phyloP scores from a whole-genome alignment of 2,888 invertebrate species.

The Pheosia gnoma region DNA sequence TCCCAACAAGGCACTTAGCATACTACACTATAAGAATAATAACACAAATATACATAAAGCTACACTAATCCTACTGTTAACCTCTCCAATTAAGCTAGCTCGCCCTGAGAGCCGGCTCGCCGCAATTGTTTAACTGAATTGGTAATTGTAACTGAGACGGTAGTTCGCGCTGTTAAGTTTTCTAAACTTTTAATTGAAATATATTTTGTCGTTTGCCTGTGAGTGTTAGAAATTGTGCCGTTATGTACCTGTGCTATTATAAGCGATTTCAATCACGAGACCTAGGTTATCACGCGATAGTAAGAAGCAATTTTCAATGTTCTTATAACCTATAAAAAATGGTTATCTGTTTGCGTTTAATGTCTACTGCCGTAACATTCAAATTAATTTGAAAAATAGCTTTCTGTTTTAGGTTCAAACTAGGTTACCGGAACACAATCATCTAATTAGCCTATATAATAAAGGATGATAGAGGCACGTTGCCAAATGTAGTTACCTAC shows the following conservation, averaged over 20 bases:
- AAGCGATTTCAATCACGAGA: too few relatives aligned
- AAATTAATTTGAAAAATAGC: too few relatives aligned
- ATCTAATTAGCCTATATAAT: constrained; percentile 16
- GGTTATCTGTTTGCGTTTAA: too few relatives aligned
- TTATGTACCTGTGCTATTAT: neutral
- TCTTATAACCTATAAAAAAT: too few relatives aligned
- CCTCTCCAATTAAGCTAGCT: constrained; percentile 2
- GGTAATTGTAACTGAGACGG: constrained; percentile 5
- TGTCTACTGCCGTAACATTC: too few relatives aligned
- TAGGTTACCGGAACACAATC: constrained; percentile 14
- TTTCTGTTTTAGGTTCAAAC: constrained; percentile 1
- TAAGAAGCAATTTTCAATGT: too few relatives aligned
- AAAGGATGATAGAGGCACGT: constrained; percentile 12
- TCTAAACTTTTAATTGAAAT: constrained; percentile 2
- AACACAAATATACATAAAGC: neutral
- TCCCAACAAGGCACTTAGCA: too few relatives aligned
- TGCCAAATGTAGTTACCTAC: constrained; percentile 11
- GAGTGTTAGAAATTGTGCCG: neutral
- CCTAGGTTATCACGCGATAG: too few relatives aligned
- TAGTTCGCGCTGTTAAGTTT: neutral
- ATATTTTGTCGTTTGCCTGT: neutral
- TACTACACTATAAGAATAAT: neutral
- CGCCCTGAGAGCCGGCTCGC: neutral
- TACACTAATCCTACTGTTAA: neutral
- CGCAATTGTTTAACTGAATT: constrained; percentile 6